These are phyloP conservation scores for Podilymbus podiceps DNA, from an alignment of 2,113 vertebrate genomes.

Conservation along the genomic window DNA sequence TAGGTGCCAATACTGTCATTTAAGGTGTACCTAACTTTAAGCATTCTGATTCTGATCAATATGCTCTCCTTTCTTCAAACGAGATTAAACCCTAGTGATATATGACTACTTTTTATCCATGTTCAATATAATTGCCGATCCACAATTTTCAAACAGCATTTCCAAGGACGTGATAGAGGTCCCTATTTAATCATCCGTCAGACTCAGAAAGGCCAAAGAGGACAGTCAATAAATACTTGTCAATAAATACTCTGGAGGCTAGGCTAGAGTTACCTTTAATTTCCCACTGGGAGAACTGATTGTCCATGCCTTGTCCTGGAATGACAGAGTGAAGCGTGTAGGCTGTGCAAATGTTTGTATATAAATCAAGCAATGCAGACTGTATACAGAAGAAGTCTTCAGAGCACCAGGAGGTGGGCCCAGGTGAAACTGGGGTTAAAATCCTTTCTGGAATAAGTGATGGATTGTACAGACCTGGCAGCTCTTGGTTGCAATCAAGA, in stretches of 20 bases:
- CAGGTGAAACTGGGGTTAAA: background rate
- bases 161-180: background rate
- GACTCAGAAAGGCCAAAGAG: background rate
- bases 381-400: background rate
- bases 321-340: background rate
- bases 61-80: slow-evolving; percentile 24
- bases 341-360: background rate
- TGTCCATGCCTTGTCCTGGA: background rate
- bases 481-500: background rate
- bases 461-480: background rate
- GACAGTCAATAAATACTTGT: background rate
- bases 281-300: background rate
- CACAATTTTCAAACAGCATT: slow-evolving; percentile 24
- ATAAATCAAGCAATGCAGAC: background rate
- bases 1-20: slow-evolving; percentile 41
- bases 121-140: background rate
- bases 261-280: background rate
- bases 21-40: slow-evolving; percentile 32
- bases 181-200: background rate
- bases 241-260: background rate
- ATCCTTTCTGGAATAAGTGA: background rate
- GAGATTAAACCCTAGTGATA: slow-evolving; percentile 40
- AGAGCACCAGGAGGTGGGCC: background rate
- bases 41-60: slow-evolving; percentile 55
- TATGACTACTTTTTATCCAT: slow-evolving; percentile 12